These are phyloP conservation scores for Neoscelio sp. DNA, from an alignment of 2,888 invertebrate species.

Conservation along the genomic window DNA sequence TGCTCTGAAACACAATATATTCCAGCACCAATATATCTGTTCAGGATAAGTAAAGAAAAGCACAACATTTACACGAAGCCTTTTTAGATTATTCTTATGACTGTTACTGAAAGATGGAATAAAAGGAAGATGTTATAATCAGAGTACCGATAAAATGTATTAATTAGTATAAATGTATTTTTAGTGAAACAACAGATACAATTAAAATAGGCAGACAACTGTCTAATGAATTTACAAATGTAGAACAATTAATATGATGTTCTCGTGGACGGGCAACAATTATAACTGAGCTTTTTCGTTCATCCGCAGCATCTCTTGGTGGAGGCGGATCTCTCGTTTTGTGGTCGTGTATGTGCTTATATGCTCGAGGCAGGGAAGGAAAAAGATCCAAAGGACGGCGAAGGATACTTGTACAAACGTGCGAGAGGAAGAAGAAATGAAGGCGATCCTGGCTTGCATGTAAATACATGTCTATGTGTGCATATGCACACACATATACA, in stretches of 20 bases:
- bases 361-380: slow-evolving; percentile 61
- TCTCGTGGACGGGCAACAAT: slow-evolving; percentile 82
- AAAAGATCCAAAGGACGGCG: slow-evolving; percentile 42
- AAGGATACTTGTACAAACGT: slow-evolving; percentile 30
- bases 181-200: no score
- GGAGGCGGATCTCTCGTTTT: slow-evolving; percentile 79
- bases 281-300: slow-evolving; percentile 83
- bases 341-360: slow-evolving; percentile 50
- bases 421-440: slow-evolving; percentile 46
- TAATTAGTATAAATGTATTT: no score
- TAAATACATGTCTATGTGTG: neutral
- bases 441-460: slow-evolving; percentile 62
- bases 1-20: no score
- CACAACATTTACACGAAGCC: no score
- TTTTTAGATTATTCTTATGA: no score
- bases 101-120: no score
- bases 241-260: slow-evolving; percentile 71
- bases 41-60: no score
- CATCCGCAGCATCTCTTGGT: slow-evolving; percentile 72
- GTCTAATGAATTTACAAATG: no score
- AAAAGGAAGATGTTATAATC: no score
- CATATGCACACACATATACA: slow-evolving; percentile 6
- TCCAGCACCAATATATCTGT: no score
- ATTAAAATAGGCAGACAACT: no score
- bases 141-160: no score